phyloP scores from a whole-genome alignment of 1,140 invertebrate species.

The Drosophila bifasciata region DNA sequence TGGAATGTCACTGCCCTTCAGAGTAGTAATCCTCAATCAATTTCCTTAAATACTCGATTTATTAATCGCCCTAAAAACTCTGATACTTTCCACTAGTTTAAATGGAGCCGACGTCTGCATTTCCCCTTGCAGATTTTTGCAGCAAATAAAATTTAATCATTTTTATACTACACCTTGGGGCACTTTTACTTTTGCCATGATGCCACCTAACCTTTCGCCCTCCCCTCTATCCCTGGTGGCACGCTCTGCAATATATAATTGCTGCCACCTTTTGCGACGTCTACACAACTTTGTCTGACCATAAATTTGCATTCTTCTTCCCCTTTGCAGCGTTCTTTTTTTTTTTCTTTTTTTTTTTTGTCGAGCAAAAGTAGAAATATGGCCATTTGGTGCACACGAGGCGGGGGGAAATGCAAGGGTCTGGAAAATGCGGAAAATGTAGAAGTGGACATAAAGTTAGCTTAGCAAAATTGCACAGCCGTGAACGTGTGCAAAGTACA shows the following conservation, averaged over 20 bases:
- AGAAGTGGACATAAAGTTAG: constrained; percentile 59
- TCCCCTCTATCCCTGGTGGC: background rate
- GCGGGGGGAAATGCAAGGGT: background rate
- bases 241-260: constrained; percentile 58
- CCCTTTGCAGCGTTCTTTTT: constrained; percentile 39
- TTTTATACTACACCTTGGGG: constrained; percentile 37
- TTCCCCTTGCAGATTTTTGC: no score
- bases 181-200: constrained; percentile 50
- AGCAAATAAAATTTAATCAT: constrained; percentile 38
- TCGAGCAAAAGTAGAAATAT: constrained; percentile 59
- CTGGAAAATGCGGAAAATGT: background rate
- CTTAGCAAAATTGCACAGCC: constrained; percentile 35
- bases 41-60: no score
- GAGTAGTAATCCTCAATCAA: no score
- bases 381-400: constrained; percentile 36
- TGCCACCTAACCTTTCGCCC: constrained; percentile 29
- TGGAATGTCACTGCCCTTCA: no score
- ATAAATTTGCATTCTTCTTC: constrained; percentile 71
- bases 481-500: constrained; percentile 9
- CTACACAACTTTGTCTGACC: constrained; percentile 69
- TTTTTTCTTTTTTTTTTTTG: constrained; percentile 20
- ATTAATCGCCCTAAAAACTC: no score
- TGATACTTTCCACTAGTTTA: no score
- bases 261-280: constrained; percentile 62
- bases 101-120: no score